phyloP scores from a whole-genome alignment of 2,888 invertebrate species.

The Sphecodes monilicornis region DNA sequence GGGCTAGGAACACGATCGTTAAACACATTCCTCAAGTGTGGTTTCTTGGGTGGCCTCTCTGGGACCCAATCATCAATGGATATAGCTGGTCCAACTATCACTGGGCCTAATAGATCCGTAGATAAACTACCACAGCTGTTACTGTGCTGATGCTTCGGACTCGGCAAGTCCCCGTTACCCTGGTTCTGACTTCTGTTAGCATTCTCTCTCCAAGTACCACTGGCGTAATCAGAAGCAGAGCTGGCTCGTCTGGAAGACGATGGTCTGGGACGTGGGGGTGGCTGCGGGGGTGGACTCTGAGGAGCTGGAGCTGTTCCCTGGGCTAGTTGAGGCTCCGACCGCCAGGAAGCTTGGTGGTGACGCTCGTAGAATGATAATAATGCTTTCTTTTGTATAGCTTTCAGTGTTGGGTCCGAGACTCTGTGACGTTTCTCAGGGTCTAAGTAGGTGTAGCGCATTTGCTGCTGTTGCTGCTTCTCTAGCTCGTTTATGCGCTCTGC shows the following conservation, averaged over 20 bases:
- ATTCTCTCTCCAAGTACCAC: conserved; percentile 84
- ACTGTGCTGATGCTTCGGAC: conserved; percentile 86
- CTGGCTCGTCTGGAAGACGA: conserved; percentile 87
- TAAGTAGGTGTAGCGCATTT: conserved; percentile 88
- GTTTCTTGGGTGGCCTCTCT: conserved; percentile 92
- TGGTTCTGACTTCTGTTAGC: conserved; percentile 72
- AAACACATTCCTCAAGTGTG: conserved; percentile 86
- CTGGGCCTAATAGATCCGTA: conserved; percentile 87
- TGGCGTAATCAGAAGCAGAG: conserved; percentile 89
- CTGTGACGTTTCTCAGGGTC: conserved; percentile 91
- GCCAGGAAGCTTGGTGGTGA: conserved; percentile 86
- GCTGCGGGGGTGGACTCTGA: conserved; percentile 79
- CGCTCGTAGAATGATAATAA: conserved; percentile 92
- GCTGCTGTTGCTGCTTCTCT: conserved; percentile 81
- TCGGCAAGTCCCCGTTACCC: conserved; percentile 71
- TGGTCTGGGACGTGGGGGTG: conserved; percentile 84
- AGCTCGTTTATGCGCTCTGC: conserved; percentile 86
- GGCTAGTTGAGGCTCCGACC: conserved; percentile 87
- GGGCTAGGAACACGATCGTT: conserved; percentile 87
- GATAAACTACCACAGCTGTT: conserved; percentile 87
- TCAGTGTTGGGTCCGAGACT: conserved; percentile 90
- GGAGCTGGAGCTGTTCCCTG: conserved; percentile 64
- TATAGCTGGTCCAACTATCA: conserved; percentile 88
- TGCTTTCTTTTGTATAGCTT: conserved; percentile 93
- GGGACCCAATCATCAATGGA: conserved; percentile 90